Base-by-base conservation (phyloP, 2,888 invertebrate species). In the Syrista parreyssii region DNA sequence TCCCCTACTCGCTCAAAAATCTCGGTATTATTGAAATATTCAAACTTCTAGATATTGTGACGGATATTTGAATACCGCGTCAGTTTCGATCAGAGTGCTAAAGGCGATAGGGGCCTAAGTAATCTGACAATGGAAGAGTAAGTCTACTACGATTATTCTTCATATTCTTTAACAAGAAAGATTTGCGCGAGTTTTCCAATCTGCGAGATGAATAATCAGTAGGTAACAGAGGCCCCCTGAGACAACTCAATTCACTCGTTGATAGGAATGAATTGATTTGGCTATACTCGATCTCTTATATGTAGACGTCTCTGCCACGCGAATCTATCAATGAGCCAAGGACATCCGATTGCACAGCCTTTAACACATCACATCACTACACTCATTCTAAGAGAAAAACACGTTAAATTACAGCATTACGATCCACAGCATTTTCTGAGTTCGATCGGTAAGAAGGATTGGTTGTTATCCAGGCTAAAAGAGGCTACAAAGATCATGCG, bases 381-480 rank as follows among this genome's bases (percentile, higher is more conserved):
- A 33, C 33, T 33, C 74, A 74, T 74, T n/a, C 33, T n/a, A 12
- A 34, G 36, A 34, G 75, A 68, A n/a, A 1, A 68, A 3, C 33
- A 33, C 35, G 11, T 11, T 11, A 35, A 35, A 35, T 35, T 11
- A 35, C 35, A 11, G 11, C 35, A 1, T 31, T 68, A 1, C 15
- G 68, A 4, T 3, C 68, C 73, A 4, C 75, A 81, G 71, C 75
- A 82, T 12, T 69, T 83, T 6, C 73, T 84, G 32, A 72, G 80
- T 12, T 30, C 72, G 4, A 31, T 85, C 23, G 72, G 78, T 35
- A 12, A 68, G 32, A 76, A 83, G 12, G 88, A 79, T 75, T 88
- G 88, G 87, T 85, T 88, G 15, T 78, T 86, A 4, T 78, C 82
- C 15, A 83, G 80, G 12, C 79, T 82, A 77, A 40, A 80, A 30